Evolutionary conservation across 2,113 vertebrate species (phyloP).

Genomic region (Neodon shergylaensis): DNA sequence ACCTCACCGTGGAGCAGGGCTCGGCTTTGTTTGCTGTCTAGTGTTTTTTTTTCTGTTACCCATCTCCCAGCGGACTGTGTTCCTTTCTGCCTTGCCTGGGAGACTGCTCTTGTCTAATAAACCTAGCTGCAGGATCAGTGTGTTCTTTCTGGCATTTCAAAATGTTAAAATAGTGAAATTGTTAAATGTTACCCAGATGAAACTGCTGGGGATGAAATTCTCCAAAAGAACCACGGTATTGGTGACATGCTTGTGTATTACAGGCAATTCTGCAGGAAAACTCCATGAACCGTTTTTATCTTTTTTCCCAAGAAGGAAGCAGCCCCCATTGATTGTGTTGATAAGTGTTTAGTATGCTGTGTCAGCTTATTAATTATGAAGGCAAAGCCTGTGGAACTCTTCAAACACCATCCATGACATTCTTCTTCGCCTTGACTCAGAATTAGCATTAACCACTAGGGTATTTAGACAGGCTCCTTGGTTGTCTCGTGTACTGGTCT

Average conservation of each 20-base stretch:
- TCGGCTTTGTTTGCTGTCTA: constrained; percentile 60
- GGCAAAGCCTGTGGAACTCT: constrained; percentile 79
- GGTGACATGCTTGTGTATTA: constrained; percentile 48
- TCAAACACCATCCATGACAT: constrained; percentile 76
- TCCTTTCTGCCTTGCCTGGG: constrained; percentile 80
- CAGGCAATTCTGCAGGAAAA: constrained; percentile 60
- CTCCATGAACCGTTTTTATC: constrained; percentile 51
- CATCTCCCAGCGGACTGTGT: constrained; percentile 83
- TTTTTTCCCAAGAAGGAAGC: constrained; percentile 66
- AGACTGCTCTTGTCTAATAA: constrained; percentile 78
- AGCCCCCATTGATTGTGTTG: constrained; percentile 68
- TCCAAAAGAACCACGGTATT: constrained; percentile 78
- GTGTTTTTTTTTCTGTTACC: constrained; percentile 85
- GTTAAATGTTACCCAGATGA: constrained; percentile 80
- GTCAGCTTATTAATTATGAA: constrained; percentile 85
- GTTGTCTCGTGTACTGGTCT: constrained; percentile 74
- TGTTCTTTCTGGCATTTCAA: constrained; percentile 79
- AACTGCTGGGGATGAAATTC: constrained; percentile 72
- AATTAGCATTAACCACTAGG: constrained; percentile 78
- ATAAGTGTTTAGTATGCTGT: constrained; percentile 80
- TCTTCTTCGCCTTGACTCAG: constrained; percentile 79
- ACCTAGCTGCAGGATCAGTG: constrained; percentile 72
- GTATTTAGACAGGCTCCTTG: constrained; percentile 63
- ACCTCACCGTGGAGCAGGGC: constrained; percentile 64
- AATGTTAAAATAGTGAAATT: constrained; percentile 82